phyloP scores from a whole-genome alignment of 2,888 invertebrate genomes.

The Phania funesta region DNA sequence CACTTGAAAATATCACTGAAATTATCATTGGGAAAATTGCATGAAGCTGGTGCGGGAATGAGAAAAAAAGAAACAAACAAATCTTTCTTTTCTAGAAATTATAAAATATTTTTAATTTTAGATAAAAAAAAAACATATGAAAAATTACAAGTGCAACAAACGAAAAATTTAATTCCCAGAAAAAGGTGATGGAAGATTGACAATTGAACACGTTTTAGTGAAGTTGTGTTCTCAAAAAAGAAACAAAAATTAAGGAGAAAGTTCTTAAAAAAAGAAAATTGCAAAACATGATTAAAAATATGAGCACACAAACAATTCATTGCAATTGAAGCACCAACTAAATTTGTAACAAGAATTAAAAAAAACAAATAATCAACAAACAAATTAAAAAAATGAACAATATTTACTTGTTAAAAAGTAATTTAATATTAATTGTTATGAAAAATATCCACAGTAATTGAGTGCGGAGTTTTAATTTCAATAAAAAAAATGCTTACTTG shows the following conservation, averaged over 20 bases:
- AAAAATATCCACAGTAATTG: neutral
- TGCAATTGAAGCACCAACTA: constrained; percentile 7
- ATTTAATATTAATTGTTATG: neutral
- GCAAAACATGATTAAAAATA: neutral
- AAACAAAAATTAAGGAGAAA: constrained; percentile 1
- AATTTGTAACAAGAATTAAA: constrained; percentile 3
- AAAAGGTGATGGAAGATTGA: constrained; percentile 34
- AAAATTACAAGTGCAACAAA: constrained; percentile 19
- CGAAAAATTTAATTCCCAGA: neutral
- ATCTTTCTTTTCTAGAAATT: constrained; percentile 32
- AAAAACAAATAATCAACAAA: neutral
- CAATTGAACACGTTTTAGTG: constrained; percentile 64
- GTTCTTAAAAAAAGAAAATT: neutral
- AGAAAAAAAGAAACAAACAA: neutral
- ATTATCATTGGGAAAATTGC: constrained; percentile 41
- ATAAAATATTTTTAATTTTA: constrained; percentile 34
- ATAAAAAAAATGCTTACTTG: constrained; percentile 77
- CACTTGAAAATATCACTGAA: constrained; percentile 52
- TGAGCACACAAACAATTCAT: neutral
- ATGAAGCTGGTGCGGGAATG: neutral
- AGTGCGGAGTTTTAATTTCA: neutral
- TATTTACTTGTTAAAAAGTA: neutral
- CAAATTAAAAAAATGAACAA: neutral
- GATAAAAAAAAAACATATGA: neutral
- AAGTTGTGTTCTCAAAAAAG: constrained; percentile 25